Conservation (phyloP, 2,797 vertebrate species). For the Brachyrhaphis roseni region DNA sequence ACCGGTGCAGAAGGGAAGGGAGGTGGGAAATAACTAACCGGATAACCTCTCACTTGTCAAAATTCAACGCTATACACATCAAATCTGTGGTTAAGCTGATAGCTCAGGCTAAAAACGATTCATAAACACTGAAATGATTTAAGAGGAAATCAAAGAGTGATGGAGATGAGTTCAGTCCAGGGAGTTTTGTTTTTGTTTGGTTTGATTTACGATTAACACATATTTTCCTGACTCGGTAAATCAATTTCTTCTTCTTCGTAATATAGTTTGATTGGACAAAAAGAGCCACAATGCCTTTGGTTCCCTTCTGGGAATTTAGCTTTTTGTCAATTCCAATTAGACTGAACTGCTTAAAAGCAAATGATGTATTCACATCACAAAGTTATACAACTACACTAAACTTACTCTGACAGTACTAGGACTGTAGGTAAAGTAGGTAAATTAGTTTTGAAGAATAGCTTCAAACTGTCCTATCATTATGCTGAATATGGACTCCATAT, state of each 20-base stretch:
- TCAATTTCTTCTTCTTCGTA: not conserved
- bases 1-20: constrained; percentile 12
- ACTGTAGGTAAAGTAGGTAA: constrained; percentile 1
- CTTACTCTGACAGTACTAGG: not conserved
- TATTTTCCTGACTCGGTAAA: not conserved
- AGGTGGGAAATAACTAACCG: constrained; percentile 21
- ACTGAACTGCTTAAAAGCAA: not conserved
- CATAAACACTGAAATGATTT: not conserved
- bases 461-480: not conserved
- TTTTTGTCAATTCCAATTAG: not conserved
- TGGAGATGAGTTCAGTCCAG: not conserved
- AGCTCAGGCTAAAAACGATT: not conserved
- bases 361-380: not conserved
- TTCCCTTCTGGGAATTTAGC: not conserved
- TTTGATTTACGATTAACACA: not conserved
- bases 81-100: not conserved
- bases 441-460: not conserved
- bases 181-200: not conserved
- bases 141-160: not conserved
- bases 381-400: not conserved
- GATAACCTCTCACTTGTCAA: constrained; percentile 38
- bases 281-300: not conserved
- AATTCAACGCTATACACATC: constrained; percentile 16
- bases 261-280: not conserved
- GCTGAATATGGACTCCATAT: not conserved